Conservation (phyloP, 92 coral and sea anemone species). For the Palythoa heliodiscus region DNA sequence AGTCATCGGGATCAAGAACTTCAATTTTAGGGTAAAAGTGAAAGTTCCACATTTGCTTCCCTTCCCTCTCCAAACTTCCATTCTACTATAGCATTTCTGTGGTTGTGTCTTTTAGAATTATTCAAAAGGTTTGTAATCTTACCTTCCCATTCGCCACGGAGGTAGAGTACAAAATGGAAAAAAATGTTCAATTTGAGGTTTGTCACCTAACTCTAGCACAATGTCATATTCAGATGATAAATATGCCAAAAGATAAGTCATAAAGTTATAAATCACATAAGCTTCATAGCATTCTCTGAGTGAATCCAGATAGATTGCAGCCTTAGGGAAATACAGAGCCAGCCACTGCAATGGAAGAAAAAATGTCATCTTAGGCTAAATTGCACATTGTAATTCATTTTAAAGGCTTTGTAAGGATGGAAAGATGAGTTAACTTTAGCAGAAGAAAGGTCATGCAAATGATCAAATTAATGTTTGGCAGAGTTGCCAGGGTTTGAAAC, state of each 20-base stretch:
- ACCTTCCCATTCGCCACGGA: slow-evolving; percentile 85
- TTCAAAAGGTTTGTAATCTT: slow-evolving; percentile 39
- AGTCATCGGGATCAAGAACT: too few relatives aligned
- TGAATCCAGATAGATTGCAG: slow-evolving; percentile 89
- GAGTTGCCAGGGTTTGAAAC: too few relatives aligned
- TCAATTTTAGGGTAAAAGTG: too few relatives aligned
- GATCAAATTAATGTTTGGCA: too few relatives aligned
- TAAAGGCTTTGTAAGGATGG: too few relatives aligned
- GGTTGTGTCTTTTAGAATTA: background rate
- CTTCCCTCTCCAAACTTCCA: too few relatives aligned
- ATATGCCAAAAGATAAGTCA: slow-evolving; percentile 80
- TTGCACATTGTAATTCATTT: background rate
- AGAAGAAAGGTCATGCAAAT: too few relatives aligned
- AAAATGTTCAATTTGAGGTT: slow-evolving; percentile 78
- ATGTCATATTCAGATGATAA: slow-evolving; percentile 70
- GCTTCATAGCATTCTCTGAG: slow-evolving; percentile 95
- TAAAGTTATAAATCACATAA: slow-evolving; percentile 83
- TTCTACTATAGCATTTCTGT: background rate
- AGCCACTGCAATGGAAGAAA: slow-evolving; percentile 74
- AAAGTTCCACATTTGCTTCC: too few relatives aligned
- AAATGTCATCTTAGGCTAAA: background rate
- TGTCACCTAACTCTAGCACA: slow-evolving; percentile 62
- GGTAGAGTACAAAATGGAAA: slow-evolving; percentile 84
- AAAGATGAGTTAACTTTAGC: too few relatives aligned
- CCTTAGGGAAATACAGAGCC: slow-evolving; percentile 90